phyloP scores from a whole-genome alignment of 2,888 invertebrate species.

The Caenorhabditis sp. region DNA sequence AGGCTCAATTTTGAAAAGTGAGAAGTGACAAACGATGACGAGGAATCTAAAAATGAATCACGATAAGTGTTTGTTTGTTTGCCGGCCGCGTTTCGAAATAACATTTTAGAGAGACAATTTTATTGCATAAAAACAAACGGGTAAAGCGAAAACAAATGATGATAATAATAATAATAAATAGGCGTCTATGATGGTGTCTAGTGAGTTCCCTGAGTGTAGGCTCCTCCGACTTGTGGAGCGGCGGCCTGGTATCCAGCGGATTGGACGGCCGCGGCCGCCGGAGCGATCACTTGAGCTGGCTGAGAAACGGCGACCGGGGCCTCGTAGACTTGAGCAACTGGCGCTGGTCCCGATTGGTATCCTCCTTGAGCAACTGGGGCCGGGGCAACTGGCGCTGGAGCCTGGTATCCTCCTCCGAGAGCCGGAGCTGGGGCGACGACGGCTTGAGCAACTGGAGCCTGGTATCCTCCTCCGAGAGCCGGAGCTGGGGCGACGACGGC shows the following conservation, averaged over 20 bases:
- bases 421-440: slow-evolving; percentile 13
- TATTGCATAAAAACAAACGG: too few relatives aligned
- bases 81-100: too few relatives aligned
- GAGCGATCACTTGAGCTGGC: slow-evolving; percentile 21
- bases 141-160: slow-evolving; percentile 14
- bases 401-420: slow-evolving; percentile 1
- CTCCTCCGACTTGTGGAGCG: slow-evolving; percentile 25
- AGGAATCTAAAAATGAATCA: too few relatives aligned
- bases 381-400: background rate
- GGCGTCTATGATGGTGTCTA: slow-evolving; percentile 2
- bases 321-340: slow-evolving; percentile 21
- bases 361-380: slow-evolving; percentile 1
- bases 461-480: slow-evolving; percentile 16
- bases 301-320: slow-evolving; percentile 7
- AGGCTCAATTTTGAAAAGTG: too few relatives aligned
- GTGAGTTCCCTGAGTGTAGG: slow-evolving; percentile 40
- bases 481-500: slow-evolving; percentile 3
- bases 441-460: slow-evolving; percentile 8
- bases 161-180: slow-evolving; percentile 13
- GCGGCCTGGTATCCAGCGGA: slow-evolving; percentile 24
- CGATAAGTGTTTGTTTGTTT: too few relatives aligned
- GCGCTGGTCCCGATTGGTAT: slow-evolving; percentile 27
- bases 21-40: too few relatives aligned
- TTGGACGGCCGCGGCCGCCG: slow-evolving; percentile 15
- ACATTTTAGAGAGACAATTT: too few relatives aligned